A percentile compares a stretch with the other conserved stretches of the same genome.
These are phyloP conservation scores for Cataglyphis cursor DNA, from an alignment of 2,888 invertebrate species.

Conservation along the genomic window DNA sequence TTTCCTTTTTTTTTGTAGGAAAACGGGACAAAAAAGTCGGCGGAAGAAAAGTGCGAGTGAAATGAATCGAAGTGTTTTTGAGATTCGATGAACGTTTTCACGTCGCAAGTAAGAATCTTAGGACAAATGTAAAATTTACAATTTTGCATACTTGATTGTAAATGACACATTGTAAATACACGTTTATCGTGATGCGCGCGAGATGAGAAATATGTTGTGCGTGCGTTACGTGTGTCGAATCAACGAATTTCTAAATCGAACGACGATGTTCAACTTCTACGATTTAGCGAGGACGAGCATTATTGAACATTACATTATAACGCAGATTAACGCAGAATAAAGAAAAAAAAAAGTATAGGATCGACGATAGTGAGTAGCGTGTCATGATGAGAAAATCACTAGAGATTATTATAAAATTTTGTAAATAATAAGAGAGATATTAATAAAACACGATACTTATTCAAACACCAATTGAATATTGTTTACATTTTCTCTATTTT, in stretches of 20 bases:
- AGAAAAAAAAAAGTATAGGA: constrained; percentile 73
- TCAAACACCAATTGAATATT: constrained; percentile 66
- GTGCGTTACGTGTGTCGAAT: constrained; percentile 19
- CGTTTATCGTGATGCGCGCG: constrained; percentile 43
- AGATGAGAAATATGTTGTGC: constrained; percentile 4
- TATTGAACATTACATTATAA: constrained; percentile 64
- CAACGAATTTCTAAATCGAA: constrained; percentile 54
- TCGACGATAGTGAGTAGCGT: constrained; percentile 82
- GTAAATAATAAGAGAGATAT: constrained; percentile 86
- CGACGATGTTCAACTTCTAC: constrained; percentile 42
- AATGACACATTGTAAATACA: constrained; percentile 69
- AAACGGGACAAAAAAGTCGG: constrained; percentile 8
- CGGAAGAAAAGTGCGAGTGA: constrained; percentile 14
- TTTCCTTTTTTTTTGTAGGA: constrained; percentile 9
- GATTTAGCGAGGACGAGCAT: constrained; percentile 65
- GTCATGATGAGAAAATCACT: constrained; percentile 80
- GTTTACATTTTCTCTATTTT: constrained; percentile 5
- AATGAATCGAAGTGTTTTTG: constrained; percentile 2
- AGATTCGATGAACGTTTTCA: constrained; percentile 22
- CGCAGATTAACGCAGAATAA: constrained; percentile 50
- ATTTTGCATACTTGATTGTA: constrained; percentile 41
- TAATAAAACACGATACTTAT: constrained; percentile 86
- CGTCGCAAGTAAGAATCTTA: constrained; percentile 67
- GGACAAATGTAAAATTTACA: constrained; percentile 33
- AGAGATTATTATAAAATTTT: constrained; percentile 86